phyloP scores from a whole-genome alignment of 2,888 invertebrate genomes.

The Ferrisia virgata region DNA sequence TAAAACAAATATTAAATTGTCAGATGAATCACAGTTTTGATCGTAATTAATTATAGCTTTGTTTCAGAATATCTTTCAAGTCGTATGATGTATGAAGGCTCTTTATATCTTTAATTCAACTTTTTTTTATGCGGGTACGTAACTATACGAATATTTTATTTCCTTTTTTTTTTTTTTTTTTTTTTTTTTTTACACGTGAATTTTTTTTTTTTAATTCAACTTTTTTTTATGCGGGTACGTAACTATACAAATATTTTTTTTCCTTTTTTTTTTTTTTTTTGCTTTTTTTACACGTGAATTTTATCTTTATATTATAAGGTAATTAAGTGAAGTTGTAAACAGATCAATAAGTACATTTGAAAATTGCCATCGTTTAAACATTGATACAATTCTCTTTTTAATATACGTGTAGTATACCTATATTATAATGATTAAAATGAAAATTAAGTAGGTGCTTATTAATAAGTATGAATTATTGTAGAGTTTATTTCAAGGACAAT shows the following conservation, averaged over 20 bases:
- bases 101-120: background rate
- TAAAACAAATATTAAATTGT: background rate
- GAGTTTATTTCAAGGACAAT: background rate
- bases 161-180: background rate
- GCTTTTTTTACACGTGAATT: too few species aligned
- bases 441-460: background rate
- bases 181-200: too few species aligned
- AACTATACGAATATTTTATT: background rate
- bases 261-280: background rate
- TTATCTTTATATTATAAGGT: background rate
- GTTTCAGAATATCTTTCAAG: background rate
- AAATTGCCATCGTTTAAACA: background rate
- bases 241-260: background rate
- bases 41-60: background rate
- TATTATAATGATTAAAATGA: background rate
- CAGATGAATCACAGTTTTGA: background rate
- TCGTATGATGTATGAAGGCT: background rate
- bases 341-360: background rate
- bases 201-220: too few species aligned
- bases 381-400: background rate
- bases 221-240: background rate
- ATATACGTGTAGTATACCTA: background rate
- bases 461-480: background rate
- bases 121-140: background rate
- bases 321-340: background rate